Conservation (phyloP, 2,888 invertebrate species). For the Cosmorhoe ocellata region DNA sequence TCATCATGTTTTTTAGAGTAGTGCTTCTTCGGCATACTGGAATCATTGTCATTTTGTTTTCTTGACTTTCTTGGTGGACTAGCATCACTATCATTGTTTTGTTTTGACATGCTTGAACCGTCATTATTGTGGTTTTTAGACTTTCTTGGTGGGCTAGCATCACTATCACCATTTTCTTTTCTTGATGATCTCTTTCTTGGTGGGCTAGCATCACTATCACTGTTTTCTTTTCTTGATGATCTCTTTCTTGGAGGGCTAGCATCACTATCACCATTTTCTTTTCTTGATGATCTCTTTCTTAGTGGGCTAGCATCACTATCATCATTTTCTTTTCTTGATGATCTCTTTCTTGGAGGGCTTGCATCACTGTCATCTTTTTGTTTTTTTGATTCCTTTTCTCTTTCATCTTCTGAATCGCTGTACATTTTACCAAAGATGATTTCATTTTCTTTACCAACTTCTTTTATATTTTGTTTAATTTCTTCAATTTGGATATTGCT, state of each 20-base stretch:
- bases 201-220: constrained; percentile 3
- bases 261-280: constrained; percentile 1
- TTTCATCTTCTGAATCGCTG: constrained; percentile 74
- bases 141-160: constrained; percentile 52
- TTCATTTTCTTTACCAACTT: constrained; percentile 70
- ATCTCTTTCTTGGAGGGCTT: constrained; percentile 27
- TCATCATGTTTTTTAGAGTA: constrained; percentile 3
- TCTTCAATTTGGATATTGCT: constrained; percentile 72
- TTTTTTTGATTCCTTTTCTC: constrained; percentile 43
- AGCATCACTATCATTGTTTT: neutral
- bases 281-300: constrained; percentile 2
- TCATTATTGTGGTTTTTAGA: constrained; percentile 35
- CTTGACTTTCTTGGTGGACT: constrained; percentile 40
- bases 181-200: constrained; percentile 15
- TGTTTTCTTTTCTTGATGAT: neutral
- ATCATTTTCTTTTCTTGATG: constrained; percentile 33
- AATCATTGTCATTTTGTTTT: constrained; percentile 12
- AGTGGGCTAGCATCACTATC: constrained; percentile 46
- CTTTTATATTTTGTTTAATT: constrained; percentile 64
- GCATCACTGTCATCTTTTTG: constrained; percentile 21
- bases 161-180: constrained; percentile 52
- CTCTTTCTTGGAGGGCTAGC: neutral
- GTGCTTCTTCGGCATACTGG: constrained; percentile 7
- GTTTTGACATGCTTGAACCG: constrained; percentile 33
- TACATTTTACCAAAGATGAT: constrained; percentile 76